A percentile compares a stretch with the other conserved stretches of the same genome.
phyloP scores from a whole-genome alignment of 1,140 invertebrate species.

The Plutomurus gul region DNA sequence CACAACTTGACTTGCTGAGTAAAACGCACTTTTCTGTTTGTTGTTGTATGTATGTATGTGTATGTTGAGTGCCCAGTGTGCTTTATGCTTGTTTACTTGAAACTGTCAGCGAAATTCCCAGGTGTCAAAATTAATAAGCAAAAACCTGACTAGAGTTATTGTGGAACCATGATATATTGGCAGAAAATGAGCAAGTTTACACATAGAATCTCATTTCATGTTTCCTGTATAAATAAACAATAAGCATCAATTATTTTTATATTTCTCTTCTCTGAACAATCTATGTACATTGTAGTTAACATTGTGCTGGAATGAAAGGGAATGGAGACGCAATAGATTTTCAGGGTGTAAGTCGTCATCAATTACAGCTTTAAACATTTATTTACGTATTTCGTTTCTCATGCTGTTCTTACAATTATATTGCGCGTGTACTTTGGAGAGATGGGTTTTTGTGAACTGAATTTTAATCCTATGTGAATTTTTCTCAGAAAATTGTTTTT shows the following conservation, averaged over 20 bases:
- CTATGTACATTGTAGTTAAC: no score
- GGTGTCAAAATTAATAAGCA: constrained; percentile 46
- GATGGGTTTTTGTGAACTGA: no score
- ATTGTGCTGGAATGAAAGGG: constrained; percentile 7
- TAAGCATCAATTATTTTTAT: neutral
- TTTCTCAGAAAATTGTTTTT: no score
- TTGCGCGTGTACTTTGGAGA: neutral
- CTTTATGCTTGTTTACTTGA: constrained; percentile 24
- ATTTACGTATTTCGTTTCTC: constrained; percentile 7
- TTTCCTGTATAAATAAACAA: constrained; percentile 20
- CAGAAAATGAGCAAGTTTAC: neutral
- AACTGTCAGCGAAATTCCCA: constrained; percentile 30
- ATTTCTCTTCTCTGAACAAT: neutral
- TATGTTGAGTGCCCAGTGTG: no score
- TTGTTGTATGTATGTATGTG: no score
- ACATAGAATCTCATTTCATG: neutral
- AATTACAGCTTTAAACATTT: neutral
- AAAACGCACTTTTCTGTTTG: no score
- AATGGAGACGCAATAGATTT: neutral
- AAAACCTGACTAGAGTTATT: constrained; percentile 31
- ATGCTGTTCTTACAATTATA: neutral
- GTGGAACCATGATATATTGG: neutral
- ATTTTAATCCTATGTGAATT: no score
- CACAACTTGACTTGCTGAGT: no score
- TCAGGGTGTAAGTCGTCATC: neutral